Evolutionary conservation across 2,113 vertebrate species (phyloP), one percentile per base, ranked within the genome.

Genomic region (Vombatus ursinus): DNA sequence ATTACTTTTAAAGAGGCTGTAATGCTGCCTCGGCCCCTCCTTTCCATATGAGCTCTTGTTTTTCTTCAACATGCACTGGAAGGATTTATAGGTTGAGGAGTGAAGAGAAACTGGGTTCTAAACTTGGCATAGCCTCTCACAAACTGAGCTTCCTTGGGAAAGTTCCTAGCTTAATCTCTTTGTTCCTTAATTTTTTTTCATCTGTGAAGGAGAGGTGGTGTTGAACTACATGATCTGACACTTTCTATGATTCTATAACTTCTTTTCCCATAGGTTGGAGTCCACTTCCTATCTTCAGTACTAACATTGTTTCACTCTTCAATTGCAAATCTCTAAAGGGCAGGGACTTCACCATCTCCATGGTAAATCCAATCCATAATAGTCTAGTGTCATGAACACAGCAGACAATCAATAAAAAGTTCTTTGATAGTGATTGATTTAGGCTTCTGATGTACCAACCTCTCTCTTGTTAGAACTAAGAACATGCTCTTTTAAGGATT

Each of bases 91-190:
- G n/a, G 37, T 68, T 23, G 12, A 47, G 93, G 61, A 93, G 3
- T 23, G 3, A 28, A 37, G 5, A 48, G 44, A 47, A 47, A 51
- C 49, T 51, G 19, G 2, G 22, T 26, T n/a, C 49, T 25, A 28
- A 61, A n/a, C 61, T 11, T 48, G 25, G 31, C 22, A 89, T 26
- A 52, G n/a, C 50, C 2, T 31, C 50, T 77, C 47, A 31, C 12
- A 0, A 11, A 50, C 0, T 24, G 10, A 1, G 1, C 0, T 1
- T 52, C 23, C 47, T 37, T 44, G n/a, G 61, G 1, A 3, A 37
- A 37, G n/a, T 68, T 16, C 23, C 31, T 90, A 24, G 48, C 47
- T 47, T 37, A 37, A 31, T 68, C 10, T 68, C 57, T 68, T 61
- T 12, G 57, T 12, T 68, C 11, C 31, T 68, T 26, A 48, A 50